Evolutionary conservation across 2,888 invertebrate species (phyloP), one percentile per base, ranked within the genome.

Genomic region (Amphipyra tragopoginis): DNA sequence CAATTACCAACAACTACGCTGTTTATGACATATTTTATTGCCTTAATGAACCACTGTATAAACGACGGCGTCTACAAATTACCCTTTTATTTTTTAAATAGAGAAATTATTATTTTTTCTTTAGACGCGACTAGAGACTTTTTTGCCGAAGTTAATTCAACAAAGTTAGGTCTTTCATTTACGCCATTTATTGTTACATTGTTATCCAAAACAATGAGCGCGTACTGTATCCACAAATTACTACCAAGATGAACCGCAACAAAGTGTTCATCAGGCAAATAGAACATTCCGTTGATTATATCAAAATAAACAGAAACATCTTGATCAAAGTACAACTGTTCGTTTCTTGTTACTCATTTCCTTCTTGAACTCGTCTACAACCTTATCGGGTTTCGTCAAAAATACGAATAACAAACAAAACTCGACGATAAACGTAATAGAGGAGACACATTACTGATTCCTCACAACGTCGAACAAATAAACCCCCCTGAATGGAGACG

Each of bases 321-420:
- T 62, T 81, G 82, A 86, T 87, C 89, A 89, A 87, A 89, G 87
- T 79, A 72, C 62, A 72, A 67, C 80, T 80, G 82, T 79, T 82
- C 83, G 86, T 87, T 85, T 21, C 21, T 2, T 21, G 21, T 21
- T 21, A 71, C 77, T 86, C 83, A 86, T 89, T 88, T 82, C 82
- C 82, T 82, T 68, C 78, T 66, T 69, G 75, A 82, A 81, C 76
- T 84, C 77, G 63, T 76, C 70, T 54, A 72, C 62, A 60, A 65
- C 61, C 47, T 58, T 66, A 77, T 77, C 50, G 47, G 40, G 65
- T 70, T 68, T 47, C 64, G 34, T 65, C 59, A 72, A 72, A 77
- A 77, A 79, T 68, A 72, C 61, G 65, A 67, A 62, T 58, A 50
- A 65, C 66, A 70, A 75, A 72, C 59, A 43, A 51, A 68, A 67